These are phyloP conservation scores for Clitarchus hookeri DNA, from an alignment of 2,888 invertebrate species.

Conservation along the genomic window DNA sequence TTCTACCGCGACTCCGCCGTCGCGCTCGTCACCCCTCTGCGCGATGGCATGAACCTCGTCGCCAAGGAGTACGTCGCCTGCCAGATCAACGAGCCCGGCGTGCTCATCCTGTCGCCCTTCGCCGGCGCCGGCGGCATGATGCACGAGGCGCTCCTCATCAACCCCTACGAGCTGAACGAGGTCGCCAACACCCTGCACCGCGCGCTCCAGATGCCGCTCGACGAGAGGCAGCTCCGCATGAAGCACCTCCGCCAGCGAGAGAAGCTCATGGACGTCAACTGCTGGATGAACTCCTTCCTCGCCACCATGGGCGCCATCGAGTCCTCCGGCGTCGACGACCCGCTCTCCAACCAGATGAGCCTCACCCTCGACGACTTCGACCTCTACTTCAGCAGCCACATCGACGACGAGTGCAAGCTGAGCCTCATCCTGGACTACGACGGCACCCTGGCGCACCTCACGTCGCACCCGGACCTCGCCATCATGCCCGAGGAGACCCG, in stretches of 20 bases:
- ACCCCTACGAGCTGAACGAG: constrained; percentile 86
- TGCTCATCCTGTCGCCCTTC: constrained; percentile 86
- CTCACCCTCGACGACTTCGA: constrained; percentile 53
- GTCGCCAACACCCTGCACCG: constrained; percentile 84
- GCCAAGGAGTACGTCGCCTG: constrained; percentile 93
- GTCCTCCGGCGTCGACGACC: constrained; percentile 48
- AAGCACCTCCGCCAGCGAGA: constrained; percentile 53
- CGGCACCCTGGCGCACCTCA: constrained; percentile 55
- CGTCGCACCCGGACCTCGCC: constrained; percentile 54
- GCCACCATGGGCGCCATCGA: constrained; percentile 51
- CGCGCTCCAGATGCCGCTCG: constrained; percentile 54
- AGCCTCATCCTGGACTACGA: constrained; percentile 56
- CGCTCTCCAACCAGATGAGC: constrained; percentile 49
- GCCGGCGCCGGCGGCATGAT: constrained; percentile 93
- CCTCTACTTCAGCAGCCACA: constrained; percentile 47
- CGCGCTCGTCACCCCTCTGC: constrained; percentile 82
- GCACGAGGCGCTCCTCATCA: constrained; percentile 89
- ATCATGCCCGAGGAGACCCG: constrained; percentile 53
- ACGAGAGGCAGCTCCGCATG: constrained; percentile 54
- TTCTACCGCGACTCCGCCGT: constrained; percentile 87
- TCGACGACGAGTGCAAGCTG: constrained; percentile 52
- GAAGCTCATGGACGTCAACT: constrained; percentile 52
- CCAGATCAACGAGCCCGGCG: constrained; percentile 85
- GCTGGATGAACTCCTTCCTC: constrained; percentile 54
- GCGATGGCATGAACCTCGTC: constrained; percentile 91